Percentiles rank a stretch among this genome's conserved stretches.
phyloP scores from a whole-genome alignment of 2,113 vertebrate species.

The Notothenia coriiceps region DNA sequence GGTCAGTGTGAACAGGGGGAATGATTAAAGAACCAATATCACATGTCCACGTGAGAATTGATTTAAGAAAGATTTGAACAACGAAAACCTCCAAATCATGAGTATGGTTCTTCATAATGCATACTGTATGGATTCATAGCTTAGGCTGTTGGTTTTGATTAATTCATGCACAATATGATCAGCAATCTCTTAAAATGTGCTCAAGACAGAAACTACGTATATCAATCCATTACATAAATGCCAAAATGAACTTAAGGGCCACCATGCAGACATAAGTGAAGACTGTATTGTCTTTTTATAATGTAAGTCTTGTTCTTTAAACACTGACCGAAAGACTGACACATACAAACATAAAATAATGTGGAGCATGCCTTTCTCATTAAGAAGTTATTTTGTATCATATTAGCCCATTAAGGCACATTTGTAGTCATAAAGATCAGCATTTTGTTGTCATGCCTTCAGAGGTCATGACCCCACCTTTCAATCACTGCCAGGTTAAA shows the following conservation, averaged over 20 bases:
- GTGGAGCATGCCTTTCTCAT: slow-evolving; percentile 16
- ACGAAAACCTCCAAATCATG: background rate
- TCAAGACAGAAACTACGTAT: background rate
- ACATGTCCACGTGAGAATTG: background rate
- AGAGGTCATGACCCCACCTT: slow-evolving; percentile 33
- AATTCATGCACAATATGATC: background rate
- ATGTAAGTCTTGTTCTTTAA: background rate
- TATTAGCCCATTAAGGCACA: slow-evolving; percentile 12
- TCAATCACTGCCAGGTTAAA: slow-evolving; percentile 15
- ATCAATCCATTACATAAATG: background rate
- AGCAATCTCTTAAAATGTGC: background rate
- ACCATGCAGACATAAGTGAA: background rate
- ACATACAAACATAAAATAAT: background rate
- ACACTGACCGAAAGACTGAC: background rate
- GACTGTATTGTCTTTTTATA: background rate
- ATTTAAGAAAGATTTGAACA: background rate
- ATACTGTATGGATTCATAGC: background rate
- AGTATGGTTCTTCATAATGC: background rate
- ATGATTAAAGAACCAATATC: background rate
- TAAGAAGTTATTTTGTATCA: slow-evolving; percentile 23
- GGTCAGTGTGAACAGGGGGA: background rate
- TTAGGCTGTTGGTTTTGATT: background rate
- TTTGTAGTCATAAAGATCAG: slow-evolving; percentile 9
- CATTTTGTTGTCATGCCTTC: slow-evolving; percentile 2
- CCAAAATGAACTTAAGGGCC: background rate